These are phyloP conservation scores for Amphiprion clarkii DNA, from an alignment of 2,797 vertebrate genomes.

Conservation along the genomic window DNA sequence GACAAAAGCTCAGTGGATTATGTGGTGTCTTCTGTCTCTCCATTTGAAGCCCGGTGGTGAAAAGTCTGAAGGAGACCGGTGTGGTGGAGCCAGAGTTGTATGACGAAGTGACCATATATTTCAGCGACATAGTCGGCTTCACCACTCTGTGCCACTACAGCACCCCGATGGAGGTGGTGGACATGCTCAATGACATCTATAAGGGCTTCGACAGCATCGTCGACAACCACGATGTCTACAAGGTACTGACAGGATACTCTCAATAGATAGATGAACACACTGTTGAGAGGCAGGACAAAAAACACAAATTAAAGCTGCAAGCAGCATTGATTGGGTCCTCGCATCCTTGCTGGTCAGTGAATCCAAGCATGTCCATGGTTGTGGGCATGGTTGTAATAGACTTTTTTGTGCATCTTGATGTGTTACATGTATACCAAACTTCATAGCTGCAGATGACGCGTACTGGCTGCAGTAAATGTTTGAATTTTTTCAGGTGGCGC, in stretches of 20 bases:
- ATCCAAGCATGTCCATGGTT: too few species aligned
- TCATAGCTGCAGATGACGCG: too few species aligned
- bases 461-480: too few species aligned
- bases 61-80: slow-evolving; percentile 94
- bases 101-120: slow-evolving; percentile 96
- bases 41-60: slow-evolving; percentile 90
- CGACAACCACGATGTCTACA: slow-evolving; percentile 97
- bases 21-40: neutral
- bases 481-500: too few species aligned
- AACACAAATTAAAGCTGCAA: neutral
- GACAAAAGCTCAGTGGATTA: too few species aligned
- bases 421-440: too few species aligned
- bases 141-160: slow-evolving; percentile 98
- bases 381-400: too few species aligned
- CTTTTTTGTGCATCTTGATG: too few species aligned
- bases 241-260: slow-evolving; percentile 80
- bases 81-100: slow-evolving; percentile 94
- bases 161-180: slow-evolving; percentile 98
- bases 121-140: slow-evolving; percentile 98
- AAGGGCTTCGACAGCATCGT: slow-evolving; percentile 95
- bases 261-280: rapidly evolving
- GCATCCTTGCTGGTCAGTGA: too few species aligned
- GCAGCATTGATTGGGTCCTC: too few species aligned
- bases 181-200: slow-evolving; percentile 98
- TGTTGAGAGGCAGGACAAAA: rapidly evolving